A percentile compares a stretch with the other conserved stretches of the same genome.
Conservation (phyloP, 1,140 invertebrate genomes). For the Rhagoletis zephyria region DNA sequence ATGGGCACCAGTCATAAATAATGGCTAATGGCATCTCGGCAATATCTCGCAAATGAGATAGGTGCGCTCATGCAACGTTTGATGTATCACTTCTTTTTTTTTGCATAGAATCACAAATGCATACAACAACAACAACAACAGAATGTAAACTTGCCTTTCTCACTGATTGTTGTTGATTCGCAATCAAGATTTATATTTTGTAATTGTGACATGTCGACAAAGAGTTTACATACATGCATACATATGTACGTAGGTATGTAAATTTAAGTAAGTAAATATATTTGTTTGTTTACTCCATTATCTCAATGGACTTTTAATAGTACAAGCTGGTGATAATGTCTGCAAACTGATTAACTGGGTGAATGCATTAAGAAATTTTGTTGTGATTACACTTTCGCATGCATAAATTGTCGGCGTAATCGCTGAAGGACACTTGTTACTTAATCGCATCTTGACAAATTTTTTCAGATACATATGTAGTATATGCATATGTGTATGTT, state of each 20-base stretch:
- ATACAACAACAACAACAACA: background rate
- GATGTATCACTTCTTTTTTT: slow-evolving; percentile 18
- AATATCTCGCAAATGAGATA: slow-evolving; percentile 45
- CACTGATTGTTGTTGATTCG: slow-evolving; percentile 22
- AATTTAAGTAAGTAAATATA: background rate
- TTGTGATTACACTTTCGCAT: background rate
- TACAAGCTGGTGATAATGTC: slow-evolving; percentile 12
- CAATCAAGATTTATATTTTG: slow-evolving; percentile 46
- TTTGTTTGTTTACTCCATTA: slow-evolving; percentile 39
- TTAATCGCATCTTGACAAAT: slow-evolving; percentile 17
- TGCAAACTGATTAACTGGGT: slow-evolving; percentile 5
- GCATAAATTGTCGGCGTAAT: slow-evolving; percentile 21
- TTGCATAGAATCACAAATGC: background rate
- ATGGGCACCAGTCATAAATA: slow-evolving; percentile 54
- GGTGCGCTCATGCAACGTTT: slow-evolving; percentile 16
- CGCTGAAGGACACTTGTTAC: slow-evolving; percentile 18
- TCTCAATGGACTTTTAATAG: slow-evolving; percentile 45
- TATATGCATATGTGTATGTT: background rate
- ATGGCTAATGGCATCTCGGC: slow-evolving; percentile 41
- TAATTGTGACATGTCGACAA: slow-evolving; percentile 18
- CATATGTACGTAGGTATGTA: background rate
- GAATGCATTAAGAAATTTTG: slow-evolving; percentile 20
- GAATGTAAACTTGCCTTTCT: background rate
- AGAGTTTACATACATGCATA: background rate
- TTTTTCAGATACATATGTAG: background rate